Percentiles rank a stretch among this genome's conserved stretches.
Evolutionary conservation across 1,140 invertebrate species (phyloP).

Genomic region (Ceratosolen solmsi): DNA sequence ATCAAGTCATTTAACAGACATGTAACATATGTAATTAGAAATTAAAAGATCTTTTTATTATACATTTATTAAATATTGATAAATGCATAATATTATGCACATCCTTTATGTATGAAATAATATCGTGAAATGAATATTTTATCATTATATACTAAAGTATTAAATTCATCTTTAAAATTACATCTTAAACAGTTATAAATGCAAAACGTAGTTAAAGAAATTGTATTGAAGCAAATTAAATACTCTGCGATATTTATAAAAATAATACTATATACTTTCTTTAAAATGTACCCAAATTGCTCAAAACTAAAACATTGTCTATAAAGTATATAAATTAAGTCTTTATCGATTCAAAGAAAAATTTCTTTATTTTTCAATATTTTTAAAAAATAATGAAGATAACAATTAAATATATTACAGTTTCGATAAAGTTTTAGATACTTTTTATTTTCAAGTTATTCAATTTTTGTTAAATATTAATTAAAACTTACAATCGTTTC

Average conservation of each 20-base stretch:
- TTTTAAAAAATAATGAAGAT: no score
- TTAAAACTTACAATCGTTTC: slow-evolving; percentile 12
- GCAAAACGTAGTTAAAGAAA: slow-evolving; percentile 12
- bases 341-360: slow-evolving; percentile 13
- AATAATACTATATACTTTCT: slow-evolving; percentile 35
- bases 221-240: not conserved
- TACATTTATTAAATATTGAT: slow-evolving; percentile 10
- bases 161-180: slow-evolving; percentile 14
- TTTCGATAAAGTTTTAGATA: not conserved
- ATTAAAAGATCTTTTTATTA: not conserved
- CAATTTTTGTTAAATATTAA: slow-evolving; percentile 6
- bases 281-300: not conserved
- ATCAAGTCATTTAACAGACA: no score
- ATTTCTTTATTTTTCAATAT: not conserved
- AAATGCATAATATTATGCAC: slow-evolving; percentile 14
- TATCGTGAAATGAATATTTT: not conserved
- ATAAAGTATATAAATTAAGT: not conserved
- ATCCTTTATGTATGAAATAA: slow-evolving; percentile 1
- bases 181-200: slow-evolving; percentile 18
- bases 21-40: slow-evolving; percentile 1
- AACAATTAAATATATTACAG: not conserved
- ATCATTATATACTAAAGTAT: slow-evolving; percentile 3
- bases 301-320: slow-evolving; percentile 12
- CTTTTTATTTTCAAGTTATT: not conserved
- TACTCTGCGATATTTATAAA: slow-evolving; percentile 27